Evolutionary conservation across 1,140 invertebrate genomes (phyloP).

Genomic region (Aricia agestis): DNA sequence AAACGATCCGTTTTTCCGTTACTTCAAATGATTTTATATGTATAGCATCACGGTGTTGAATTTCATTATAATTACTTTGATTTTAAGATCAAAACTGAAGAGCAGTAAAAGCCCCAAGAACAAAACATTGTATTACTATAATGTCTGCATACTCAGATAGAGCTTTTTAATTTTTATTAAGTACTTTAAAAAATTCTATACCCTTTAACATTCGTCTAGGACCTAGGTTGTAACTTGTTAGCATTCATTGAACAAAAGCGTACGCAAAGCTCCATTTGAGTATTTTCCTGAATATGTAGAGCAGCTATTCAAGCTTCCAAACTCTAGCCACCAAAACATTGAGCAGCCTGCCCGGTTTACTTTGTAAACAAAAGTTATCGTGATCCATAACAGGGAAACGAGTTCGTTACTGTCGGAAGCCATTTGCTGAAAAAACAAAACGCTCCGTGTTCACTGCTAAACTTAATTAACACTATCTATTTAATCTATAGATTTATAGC

Average conservation of each 20-base stretch:
- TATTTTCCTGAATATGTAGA: not conserved
- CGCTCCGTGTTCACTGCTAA: not conserved
- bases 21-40: not conserved
- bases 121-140: no score
- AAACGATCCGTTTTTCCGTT: not conserved
- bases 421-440: slow-evolving; percentile 13
- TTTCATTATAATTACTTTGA: not conserved
- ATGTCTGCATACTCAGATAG: no score
- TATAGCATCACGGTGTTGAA: not conserved
- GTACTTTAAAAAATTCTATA: not conserved
- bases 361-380: slow-evolving; percentile 1
- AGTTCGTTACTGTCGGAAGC: slow-evolving; percentile 13
- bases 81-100: not conserved
- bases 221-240: not conserved
- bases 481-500: not conserved
- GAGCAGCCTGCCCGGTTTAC: not conserved
- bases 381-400: slow-evolving; percentile 1
- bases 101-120: not conserved
- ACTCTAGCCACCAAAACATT: not conserved
- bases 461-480: slow-evolving; percentile 1
- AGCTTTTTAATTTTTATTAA: no score
- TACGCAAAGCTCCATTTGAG: not conserved
- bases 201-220: not conserved
- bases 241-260: not conserved
- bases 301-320: not conserved